phyloP scores from a whole-genome alignment of 2,888 invertebrate species.

The Phorcus lineatus region DNA sequence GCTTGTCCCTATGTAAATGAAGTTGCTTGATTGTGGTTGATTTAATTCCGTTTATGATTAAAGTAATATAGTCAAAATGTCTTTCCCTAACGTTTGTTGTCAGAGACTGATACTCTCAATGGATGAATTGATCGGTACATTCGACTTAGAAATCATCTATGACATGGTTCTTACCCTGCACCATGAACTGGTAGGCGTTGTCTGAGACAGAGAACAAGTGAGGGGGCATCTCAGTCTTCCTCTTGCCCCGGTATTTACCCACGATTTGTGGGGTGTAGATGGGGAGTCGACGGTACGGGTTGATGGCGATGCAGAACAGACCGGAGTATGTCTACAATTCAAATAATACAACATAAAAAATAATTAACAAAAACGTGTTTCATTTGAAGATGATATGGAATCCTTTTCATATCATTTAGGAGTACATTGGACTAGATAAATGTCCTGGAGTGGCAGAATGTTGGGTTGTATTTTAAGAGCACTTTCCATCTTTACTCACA shows the following conservation, averaged over 20 bases:
- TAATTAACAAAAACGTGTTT: too few species aligned
- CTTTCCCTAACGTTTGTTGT: too few species aligned
- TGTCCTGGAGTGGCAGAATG: neutral
- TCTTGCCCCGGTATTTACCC: constrained; percentile 98
- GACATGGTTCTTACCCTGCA: constrained; percentile 84
- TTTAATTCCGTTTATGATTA: too few species aligned
- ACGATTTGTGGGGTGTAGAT: constrained; percentile 98
- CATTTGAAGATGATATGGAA: too few species aligned
- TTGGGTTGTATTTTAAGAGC: neutral
- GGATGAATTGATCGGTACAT: too few species aligned
- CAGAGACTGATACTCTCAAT: too few species aligned
- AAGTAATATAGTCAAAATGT: too few species aligned
- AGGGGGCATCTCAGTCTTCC: constrained; percentile 99
- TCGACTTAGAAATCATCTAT: too few species aligned
- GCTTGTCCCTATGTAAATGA: too few species aligned
- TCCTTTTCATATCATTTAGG: too few species aligned
- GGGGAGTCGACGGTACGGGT: constrained; percentile 99
- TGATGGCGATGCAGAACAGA: constrained; percentile 99
- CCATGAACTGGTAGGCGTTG: constrained; percentile 99
- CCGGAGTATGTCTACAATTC: constrained; percentile 87
- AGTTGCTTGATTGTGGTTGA: too few species aligned
- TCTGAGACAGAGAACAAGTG: constrained; percentile 99
- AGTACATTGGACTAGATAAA: neutral
- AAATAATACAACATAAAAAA: neutral
- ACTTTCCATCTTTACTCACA: constrained; percentile 42